Evolutionary conservation across 92 coral and sea anemone species (phyloP).

Genomic region (Zoanthus gigantus): DNA sequence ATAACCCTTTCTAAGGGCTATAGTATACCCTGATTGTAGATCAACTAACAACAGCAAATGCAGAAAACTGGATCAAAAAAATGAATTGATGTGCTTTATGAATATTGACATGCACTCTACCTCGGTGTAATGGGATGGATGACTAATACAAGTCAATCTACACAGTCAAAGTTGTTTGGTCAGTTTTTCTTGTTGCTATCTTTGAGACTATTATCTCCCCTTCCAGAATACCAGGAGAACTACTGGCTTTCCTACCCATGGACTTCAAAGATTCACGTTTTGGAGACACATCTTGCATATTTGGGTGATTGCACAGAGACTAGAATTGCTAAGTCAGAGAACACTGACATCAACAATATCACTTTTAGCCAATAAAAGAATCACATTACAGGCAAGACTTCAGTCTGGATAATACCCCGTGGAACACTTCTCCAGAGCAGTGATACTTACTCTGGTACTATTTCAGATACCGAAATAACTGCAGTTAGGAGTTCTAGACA

Average conservation of each 20-base stretch:
- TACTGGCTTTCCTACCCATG: slow-evolving; percentile 37
- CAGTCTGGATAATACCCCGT: slow-evolving; percentile 60
- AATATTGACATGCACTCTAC: slow-evolving; percentile 54
- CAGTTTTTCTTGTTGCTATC: slow-evolving; percentile 33
- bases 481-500: slow-evolving; percentile 38
- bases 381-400: slow-evolving; percentile 64
- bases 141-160: slow-evolving; percentile 52
- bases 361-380: slow-evolving; percentile 63
- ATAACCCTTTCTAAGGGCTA: slow-evolving; percentile 9
- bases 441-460: slow-evolving; percentile 18
- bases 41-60: slow-evolving; percentile 40
- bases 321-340: slow-evolving; percentile 45
- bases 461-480: slow-evolving; percentile 46
- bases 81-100: slow-evolving; percentile 62
- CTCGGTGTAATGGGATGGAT: slow-evolving; percentile 62
- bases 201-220: slow-evolving; percentile 30
- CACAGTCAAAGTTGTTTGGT: slow-evolving; percentile 46
- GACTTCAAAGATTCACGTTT: slow-evolving; percentile 48
- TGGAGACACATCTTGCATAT: slow-evolving; percentile 31
- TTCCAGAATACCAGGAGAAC: slow-evolving; percentile 32
- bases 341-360: slow-evolving; percentile 59
- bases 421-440: slow-evolving; percentile 43
- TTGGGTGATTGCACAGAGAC: slow-evolving; percentile 53
- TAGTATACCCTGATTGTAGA: slow-evolving; percentile 50
- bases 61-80: slow-evolving; percentile 49